A percentile compares a stretch with the other conserved stretches of the same genome.
phyloP scores from a whole-genome alignment of 2,113 vertebrate species.

The Phycodurus eques region DNA sequence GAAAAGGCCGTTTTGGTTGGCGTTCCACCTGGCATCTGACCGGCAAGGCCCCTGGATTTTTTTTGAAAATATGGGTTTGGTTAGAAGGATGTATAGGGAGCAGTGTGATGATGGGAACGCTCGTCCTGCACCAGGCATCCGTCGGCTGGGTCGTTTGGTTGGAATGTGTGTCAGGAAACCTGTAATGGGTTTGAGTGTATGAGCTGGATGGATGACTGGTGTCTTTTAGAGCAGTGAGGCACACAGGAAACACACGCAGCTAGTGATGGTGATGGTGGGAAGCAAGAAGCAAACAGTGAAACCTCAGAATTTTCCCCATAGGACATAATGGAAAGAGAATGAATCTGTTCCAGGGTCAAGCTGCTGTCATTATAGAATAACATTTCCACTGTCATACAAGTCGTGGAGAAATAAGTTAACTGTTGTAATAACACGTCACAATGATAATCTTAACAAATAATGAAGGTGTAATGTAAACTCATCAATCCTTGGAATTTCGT shows the following conservation, averaged over 20 bases:
- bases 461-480: background rate
- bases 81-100: slow-evolving; percentile 42
- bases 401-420: background rate
- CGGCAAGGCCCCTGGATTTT: slow-evolving; percentile 39
- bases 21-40: slow-evolving; percentile 31
- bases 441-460: background rate
- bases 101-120: slow-evolving; percentile 49
- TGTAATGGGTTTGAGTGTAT: slow-evolving; percentile 52
- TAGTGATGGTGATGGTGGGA: slow-evolving; percentile 26
- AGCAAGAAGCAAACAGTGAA: background rate
- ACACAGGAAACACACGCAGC: slow-evolving; percentile 59
- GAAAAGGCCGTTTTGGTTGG: slow-evolving; percentile 8
- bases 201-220: slow-evolving; percentile 48
- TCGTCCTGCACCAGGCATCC: slow-evolving; percentile 42
- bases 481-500: background rate
- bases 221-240: slow-evolving; percentile 54
- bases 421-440: background rate
- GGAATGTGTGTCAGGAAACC: slow-evolving; percentile 67
- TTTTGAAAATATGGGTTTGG: slow-evolving; percentile 49
- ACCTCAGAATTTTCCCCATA: background rate
- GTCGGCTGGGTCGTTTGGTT: slow-evolving; percentile 59
- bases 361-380: background rate
- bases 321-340: background rate
- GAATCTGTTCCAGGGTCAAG: background rate
- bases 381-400: background rate